Evolutionary conservation across 2,888 invertebrate species (phyloP), one percentile per base, ranked within the genome.

Genomic region (Frankliniella intonsa): DNA sequence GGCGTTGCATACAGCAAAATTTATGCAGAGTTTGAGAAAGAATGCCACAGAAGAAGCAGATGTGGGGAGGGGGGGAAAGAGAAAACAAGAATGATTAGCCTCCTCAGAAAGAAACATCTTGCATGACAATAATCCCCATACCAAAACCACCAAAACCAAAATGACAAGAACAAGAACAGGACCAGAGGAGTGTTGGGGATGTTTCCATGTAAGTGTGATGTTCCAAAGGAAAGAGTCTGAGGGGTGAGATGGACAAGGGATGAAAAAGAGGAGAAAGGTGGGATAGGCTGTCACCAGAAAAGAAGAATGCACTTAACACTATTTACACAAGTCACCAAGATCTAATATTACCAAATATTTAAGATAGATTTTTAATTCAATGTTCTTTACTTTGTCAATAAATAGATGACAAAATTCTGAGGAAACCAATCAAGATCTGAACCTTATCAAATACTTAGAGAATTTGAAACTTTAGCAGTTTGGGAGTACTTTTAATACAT

Each of bases 21-120:
- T 25, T 76, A 76, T 76, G 69, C 69, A 25, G 69, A 25, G 22
- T 25, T 25, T 22, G 12, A 12, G 69, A 82, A 80, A 19, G 50
- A 38, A 81, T 65, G 50, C 81, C 76, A 79, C 25, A 81, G 62
- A 83, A 22, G 38, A 76, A 83, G 50, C 62, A 38, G 51, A 50
- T 81, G 83, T 80, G 81, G 81, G 84, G 83, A 84, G 84, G 84
- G 83, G 84, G 84, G 83, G 84, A 85, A 85, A 85, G 86, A 86
- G 86, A 86, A 87, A 87, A 87, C 85, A 86, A 85, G 86, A 85
- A 86, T 86, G 25, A 87, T 87, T 87, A 87, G 87, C 86, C 85
- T 86, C 86, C 82, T 76, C 81, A 82, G 82, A 82, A 82, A 82
- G 80, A 83, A 81, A 81, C 81, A 80, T 65, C 82, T 50, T 80